Base-by-base conservation (phyloP, 2,797 vertebrate species). In the Bradypodion pumilum region DNA sequence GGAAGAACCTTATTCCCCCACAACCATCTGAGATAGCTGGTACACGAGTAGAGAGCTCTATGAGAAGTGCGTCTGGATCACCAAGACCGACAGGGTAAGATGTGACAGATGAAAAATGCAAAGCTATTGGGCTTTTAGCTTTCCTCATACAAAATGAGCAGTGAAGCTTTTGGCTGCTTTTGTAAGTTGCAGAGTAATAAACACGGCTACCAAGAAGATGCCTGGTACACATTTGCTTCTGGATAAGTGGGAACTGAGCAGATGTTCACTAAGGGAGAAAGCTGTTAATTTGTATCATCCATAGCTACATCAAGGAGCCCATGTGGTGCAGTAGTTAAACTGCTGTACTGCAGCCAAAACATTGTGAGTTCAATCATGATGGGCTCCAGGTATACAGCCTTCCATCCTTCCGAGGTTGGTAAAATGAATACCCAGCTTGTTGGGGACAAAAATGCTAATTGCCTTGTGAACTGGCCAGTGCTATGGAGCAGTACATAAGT, bases 1-100 rank as follows among this genome's bases (percentile, higher is more conserved):
- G 98, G 91, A 99, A 99, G 95, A 99, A 95, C 90, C 96, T 99
- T 90, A 98, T 99, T 92, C 97, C 98, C 5, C 96, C 97, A 56
- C 98, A 98, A 93, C 94, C 98, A 72, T 95, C 95, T 83, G 98
- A 99, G 72, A 92, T 97, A 65, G 91, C 94, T 29, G 93, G 95
- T 86, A 96, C 97, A 1, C 95, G 98, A 84, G 95, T 98, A 0
- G 98, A 99, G 86, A 95, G 95, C 42, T 95, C 95, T 0, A 93
- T 99, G 93, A 95, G 98, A 35, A 97, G 94, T 94, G 96, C 97
- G 1, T 97, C 98, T 0, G 98, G 98, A 82, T 99, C 98, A 13
- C 98, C 98, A 7, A 95, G 98, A 87, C 98, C 98, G 89, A 96
- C 97, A 85, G 97, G 98, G 98, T 99, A 94, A 97, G 97, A 10